Percentiles rank a stretch among this genome's conserved stretches.
Evolutionary conservation across 2,113 vertebrate genomes (phyloP).

Genomic region (Nesoenas mayeri): DNA sequence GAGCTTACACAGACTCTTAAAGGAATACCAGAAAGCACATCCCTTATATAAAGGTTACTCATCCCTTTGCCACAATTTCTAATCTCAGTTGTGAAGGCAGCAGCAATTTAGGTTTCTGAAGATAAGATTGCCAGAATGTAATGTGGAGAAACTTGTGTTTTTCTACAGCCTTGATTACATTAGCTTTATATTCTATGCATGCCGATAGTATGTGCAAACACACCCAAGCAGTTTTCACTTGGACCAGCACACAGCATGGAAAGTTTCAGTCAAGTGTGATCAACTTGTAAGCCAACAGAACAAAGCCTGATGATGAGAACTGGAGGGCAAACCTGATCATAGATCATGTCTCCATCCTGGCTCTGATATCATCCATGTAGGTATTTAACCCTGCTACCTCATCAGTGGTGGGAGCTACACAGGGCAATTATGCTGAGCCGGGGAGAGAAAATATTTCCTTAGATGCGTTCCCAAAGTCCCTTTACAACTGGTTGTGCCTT

Average conservation of each 20-base stretch:
- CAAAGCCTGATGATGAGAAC: not conserved
- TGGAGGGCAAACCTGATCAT: not conserved
- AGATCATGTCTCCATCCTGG: not conserved
- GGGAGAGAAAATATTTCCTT: not conserved
- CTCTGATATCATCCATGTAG: not conserved
- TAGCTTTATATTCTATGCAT: rapidly evolving
- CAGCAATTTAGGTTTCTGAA: not conserved
- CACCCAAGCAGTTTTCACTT: not conserved
- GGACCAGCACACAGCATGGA: not conserved
- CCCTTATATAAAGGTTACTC: not conserved
- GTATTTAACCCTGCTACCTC: not conserved
- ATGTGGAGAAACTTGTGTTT: not conserved
- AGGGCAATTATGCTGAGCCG: not conserved
- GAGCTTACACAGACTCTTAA: not conserved
- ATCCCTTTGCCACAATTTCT: not conserved
- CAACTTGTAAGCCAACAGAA: not conserved
- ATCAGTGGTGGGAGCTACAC: too few species aligned
- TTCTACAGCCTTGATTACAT: not conserved
- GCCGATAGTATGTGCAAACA: rapidly evolving
- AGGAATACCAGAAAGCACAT: not conserved
- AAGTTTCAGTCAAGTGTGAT: not conserved
- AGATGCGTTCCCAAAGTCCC: not conserved
- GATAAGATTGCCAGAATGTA: not conserved
- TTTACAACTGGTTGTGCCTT: not conserved
- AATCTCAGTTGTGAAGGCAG: not conserved